Base-by-base conservation (phyloP, 2,797 vertebrate species). In the Adelosebastes latens region DNA sequence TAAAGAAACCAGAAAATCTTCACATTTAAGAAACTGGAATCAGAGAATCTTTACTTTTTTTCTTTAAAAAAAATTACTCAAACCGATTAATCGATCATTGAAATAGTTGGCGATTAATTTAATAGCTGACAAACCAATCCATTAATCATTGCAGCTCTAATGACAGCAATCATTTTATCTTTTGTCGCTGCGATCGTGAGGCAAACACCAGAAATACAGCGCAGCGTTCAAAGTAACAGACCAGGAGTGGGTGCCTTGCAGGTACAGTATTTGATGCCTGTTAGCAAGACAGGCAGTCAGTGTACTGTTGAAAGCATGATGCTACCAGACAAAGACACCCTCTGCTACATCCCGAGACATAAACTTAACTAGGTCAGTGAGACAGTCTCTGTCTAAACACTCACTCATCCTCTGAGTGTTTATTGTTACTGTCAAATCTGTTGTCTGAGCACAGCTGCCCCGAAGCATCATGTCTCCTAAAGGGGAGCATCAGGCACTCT, bases 351-450 rank as follows among this genome's bases (percentile, higher is more conserved):
- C 72, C 39, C 31, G 11, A 29, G 79, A 72, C 42, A 46, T 58
- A 32, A 31, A 22, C 46, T 72, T 55, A 84, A 76, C 49, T 63
- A 49, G 85, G 80, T 82, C 86, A 85, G 72, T 8, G 61, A 81
- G 65, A 69, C 49, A 5, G 49, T 53, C 34, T 52, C 8, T 2
- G 53, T 63, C 66, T 16, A 36, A 13, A 46, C 80, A 67, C 20
- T 49, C 36, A 42, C 32, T 36, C 70, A n/a, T 62, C 72, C 58
- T 60, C 67, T 8, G 29, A 68, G 5, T 73, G 65, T 65, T 58
- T 34, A 46, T 12, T 32, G 77, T 58, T 56, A 60, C 31, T 4
- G 72, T 78, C 46, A 75, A 29, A 29, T 66, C 36, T 4, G 65
- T 59, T 63, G 67, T 63, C 61, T 73, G 75, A n/a, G 55, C 18